Base-by-base conservation (phyloP, 2,797 vertebrate genomes). In the Gallirallus australis region DNA sequence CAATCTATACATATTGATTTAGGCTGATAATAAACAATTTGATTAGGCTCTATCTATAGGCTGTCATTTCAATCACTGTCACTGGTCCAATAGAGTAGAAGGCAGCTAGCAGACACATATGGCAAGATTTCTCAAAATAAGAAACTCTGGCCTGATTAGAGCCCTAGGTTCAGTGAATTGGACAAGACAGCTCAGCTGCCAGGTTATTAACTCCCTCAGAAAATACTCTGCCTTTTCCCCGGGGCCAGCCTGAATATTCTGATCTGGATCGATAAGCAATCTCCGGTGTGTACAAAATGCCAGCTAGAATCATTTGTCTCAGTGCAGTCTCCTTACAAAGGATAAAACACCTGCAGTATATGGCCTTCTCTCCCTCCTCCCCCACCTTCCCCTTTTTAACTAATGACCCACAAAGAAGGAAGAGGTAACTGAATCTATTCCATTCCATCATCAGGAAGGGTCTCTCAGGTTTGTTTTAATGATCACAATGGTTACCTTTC, bases 1-100 rank as follows among this genome's bases (percentile, higher is more conserved):
- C 99, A 99, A 99, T 99, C 99, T 99, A 99, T 99, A 99, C 98
- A 99, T 99, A 99, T 99, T 99, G 99, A 99, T 99, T 99, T 98
- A 98, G 98, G 99, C 99, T 99, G 99, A 99, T 99, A 99, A 99
- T 99, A 99, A 99, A 99, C 99, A 99, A 99, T 99, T 99, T 99
- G 99, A 99, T 99, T 99, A 99, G 99, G 99, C 99, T 99, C 99
- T 99, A 99, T 99, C 99, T 99, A 98, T 98, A 98, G 99, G 98
- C 99, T 99, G 99, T 99, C 99, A 99, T 99, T 99, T 99, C 99
- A 99, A 99, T 99, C 99, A 99, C 99, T 98, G 98, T 98, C 98
- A 98, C 98, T 97, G 98, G 98, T 98, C 98, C 98, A 98, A 99
- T 98, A 98, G 98, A 99, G 99, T 99, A 98, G 99, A 99, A 99